Conservation (phyloP, 2,888 invertebrate genomes). For the Aporophyla nigra region DNA sequence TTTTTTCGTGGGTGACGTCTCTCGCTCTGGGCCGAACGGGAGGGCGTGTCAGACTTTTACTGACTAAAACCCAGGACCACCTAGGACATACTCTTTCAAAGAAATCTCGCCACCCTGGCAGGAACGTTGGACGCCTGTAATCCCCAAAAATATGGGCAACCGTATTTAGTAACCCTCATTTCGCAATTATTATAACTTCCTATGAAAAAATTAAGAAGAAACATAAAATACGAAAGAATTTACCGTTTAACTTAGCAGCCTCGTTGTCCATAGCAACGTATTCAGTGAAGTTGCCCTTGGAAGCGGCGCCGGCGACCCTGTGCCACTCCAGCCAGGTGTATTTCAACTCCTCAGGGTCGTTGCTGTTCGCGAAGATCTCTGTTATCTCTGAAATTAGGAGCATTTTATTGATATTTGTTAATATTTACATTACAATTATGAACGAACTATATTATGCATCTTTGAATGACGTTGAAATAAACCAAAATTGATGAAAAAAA, state of each 20-base stretch:
- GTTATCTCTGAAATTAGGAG: slow-evolving; percentile 91
- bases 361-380: slow-evolving; percentile 92
- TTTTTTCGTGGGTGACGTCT: too few relatives aligned
- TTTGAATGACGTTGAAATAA: too few relatives aligned
- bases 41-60: too few relatives aligned
- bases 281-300: slow-evolving; percentile 91
- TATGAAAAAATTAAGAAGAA: too few relatives aligned
- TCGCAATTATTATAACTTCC: too few relatives aligned
- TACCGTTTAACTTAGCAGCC: slow-evolving; percentile 93
- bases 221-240: slow-evolving; percentile 24
- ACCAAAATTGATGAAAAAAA: background rate
- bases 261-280: slow-evolving; percentile 93
- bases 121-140: too few relatives aligned
- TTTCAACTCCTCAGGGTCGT: slow-evolving; percentile 94
- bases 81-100: too few relatives aligned
- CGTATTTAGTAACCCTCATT: too few relatives aligned
- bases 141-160: too few relatives aligned
- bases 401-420: background rate
- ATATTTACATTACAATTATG: background rate
- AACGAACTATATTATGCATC: background rate
- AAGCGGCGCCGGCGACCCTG: slow-evolving; percentile 93
- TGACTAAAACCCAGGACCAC: too few relatives aligned
- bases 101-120: too few relatives aligned
- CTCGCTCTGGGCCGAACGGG: too few relatives aligned
- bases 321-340: slow-evolving; percentile 96